phyloP scores from a whole-genome alignment of 1,140 invertebrate genomes.

The Drosophila chauvacae region DNA sequence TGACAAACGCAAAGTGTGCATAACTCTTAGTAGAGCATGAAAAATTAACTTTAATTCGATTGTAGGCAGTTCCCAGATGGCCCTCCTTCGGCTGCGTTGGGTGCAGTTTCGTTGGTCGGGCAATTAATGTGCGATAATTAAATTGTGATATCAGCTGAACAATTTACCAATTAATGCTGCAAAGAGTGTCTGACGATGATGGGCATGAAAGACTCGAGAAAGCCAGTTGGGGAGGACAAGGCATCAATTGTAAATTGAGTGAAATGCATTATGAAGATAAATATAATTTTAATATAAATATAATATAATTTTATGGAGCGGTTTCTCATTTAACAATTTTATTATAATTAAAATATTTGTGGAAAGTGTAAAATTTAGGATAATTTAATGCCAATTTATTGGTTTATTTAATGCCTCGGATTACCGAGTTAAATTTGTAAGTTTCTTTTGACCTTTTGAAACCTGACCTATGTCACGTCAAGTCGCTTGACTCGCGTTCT shows the following conservation, averaged over 20 bases:
- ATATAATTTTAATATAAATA: too few species aligned
- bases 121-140: conserved; percentile 65
- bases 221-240: conserved; percentile 1
- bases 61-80: conserved; percentile 41
- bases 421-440: background rate
- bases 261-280: conserved; percentile 1
- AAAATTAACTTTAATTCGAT: conserved; percentile 63
- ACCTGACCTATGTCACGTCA: conserved; percentile 32
- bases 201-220: conserved; percentile 5
- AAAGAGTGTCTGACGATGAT: conserved; percentile 32
- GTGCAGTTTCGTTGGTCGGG: conserved; percentile 31
- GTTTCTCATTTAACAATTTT: background rate
- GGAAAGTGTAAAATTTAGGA: background rate
- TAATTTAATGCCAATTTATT: background rate
- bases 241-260: background rate
- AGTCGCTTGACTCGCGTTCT: conserved; percentile 11
- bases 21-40: conserved; percentile 69
- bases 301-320: conserved; percentile 5
- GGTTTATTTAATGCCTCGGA: background rate
- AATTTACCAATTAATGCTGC: conserved; percentile 48
- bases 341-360: conserved; percentile 4
- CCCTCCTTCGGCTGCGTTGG: conserved; percentile 3
- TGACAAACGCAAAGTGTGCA: conserved; percentile 62
- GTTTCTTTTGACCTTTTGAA: background rate
- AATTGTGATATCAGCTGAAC: conserved; percentile 49